Base-by-base conservation (phyloP, 2,113 vertebrate genomes). In the Mormoops blainvillei region DNA sequence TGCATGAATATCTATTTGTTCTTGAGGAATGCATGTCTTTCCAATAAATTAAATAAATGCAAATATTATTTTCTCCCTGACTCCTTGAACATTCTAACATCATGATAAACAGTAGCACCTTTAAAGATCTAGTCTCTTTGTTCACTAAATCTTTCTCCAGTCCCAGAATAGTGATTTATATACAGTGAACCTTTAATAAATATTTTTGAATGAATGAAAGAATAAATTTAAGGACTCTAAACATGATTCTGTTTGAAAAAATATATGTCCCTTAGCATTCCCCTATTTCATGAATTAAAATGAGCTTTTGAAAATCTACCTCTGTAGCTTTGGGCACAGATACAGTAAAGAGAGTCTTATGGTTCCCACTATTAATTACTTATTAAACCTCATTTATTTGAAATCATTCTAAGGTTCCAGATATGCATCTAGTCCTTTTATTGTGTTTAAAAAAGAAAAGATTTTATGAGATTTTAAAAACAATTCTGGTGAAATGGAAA, bases 351-450 rank as follows among this genome's bases (percentile, higher is more conserved):
- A 5, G 2, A 96, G 92, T 96, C 68, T 87, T 91, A 67, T 89
- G 92, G 84, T 78, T 97, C 65, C 96, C 87, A 97, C 54, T 95
- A 97, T 95, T 98, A 97, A 94, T 97, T 97, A 97, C 48, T 91
- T 93, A 52, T 84, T 94, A 96, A 97, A 96, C 89, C 96, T 97
- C 93, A 98, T 97, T 95, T 38, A 87, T 38, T 89, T 97, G 92
- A 98, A 97, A 97, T 96, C 77, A 90, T 28, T 93, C 41, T 52
- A 92, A 96, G 93, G 96, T 96, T 95, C 83, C 94, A 31, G 85
- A 86, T 54, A 63, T 96, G 31, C 58, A 9, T 92, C 76, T 93
- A 88, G 74, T 68, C 67, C 61, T 86, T 61, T 58, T 52, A 82
- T 10, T 50, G 58, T 48, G 82, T 92, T 96, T 86, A 82, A 84